Conservation (phyloP, 2,797 vertebrate genomes). For the Arremon brunneinucha region DNA sequence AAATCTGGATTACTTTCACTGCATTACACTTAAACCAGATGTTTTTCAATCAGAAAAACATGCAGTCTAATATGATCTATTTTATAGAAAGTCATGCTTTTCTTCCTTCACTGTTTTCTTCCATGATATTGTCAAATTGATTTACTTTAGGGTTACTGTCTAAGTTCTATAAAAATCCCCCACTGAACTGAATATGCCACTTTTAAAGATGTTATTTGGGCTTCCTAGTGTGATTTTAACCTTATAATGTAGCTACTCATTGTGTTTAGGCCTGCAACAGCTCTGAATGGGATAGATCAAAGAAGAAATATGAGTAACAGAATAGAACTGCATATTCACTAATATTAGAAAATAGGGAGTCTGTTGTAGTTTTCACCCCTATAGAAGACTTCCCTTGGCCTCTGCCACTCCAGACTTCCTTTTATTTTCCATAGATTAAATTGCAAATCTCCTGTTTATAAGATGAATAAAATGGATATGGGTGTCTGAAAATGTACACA, state of each 20-base stretch:
- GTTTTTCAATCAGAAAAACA: background rate
- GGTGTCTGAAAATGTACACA: background rate
- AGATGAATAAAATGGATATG: background rate
- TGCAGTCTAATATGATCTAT: background rate
- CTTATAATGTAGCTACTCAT: background rate
- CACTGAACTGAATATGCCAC: conserved; percentile 19
- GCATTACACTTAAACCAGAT: background rate
- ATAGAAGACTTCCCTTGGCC: background rate
- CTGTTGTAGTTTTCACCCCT: background rate
- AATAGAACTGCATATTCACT: background rate
- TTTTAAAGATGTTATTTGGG: background rate
- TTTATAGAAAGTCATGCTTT: background rate
- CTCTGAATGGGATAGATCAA: background rate
- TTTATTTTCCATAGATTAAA: background rate
- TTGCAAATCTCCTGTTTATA: background rate
- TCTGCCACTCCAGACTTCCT: background rate
- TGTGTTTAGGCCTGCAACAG: background rate
- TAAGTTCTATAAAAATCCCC: background rate
- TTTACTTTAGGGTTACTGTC: conserved; percentile 53
- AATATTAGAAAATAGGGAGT: background rate
- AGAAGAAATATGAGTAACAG: background rate
- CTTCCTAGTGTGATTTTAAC: conserved; percentile 8
- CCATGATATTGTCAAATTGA: conserved; percentile 46
- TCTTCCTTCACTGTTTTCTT: background rate
- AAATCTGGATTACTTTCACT: background rate